Percentiles rank a stretch among this genome's conserved stretches.
These are phyloP conservation scores for Drosophila pallidifrons DNA, from an alignment of 1,140 invertebrate genomes.

Conservation along the genomic window DNA sequence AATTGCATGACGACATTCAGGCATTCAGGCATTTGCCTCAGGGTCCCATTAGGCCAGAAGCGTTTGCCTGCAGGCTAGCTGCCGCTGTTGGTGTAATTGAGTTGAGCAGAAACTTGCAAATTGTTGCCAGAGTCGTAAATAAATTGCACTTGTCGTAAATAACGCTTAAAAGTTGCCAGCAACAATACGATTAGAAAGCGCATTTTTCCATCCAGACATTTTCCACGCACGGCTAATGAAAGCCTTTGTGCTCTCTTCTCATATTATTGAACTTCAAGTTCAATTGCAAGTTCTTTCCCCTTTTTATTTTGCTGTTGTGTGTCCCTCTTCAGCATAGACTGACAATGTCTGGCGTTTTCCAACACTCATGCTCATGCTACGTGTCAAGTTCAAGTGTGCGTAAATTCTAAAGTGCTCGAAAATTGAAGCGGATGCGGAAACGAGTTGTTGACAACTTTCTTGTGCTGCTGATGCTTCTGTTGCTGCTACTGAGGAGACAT, in stretches of 20 bases:
- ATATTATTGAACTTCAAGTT: conserved; percentile 13
- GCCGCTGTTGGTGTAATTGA: conserved; percentile 58
- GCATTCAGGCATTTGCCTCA: conserved; percentile 31
- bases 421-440: conserved; percentile 36
- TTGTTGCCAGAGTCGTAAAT: conserved; percentile 40
- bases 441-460: conserved; percentile 35
- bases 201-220: conserved; percentile 28
- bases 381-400: conserved; percentile 61
- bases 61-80: conserved; percentile 1
- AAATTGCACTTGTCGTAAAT: conserved; percentile 64
- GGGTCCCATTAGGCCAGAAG: conserved; percentile 42
- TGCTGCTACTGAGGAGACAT: neutral
- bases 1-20: conserved; percentile 49
- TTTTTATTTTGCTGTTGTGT: neutral
- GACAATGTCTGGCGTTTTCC: conserved; percentile 49
- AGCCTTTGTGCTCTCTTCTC: conserved; percentile 2
- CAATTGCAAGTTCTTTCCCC: neutral
- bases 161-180: conserved; percentile 49
- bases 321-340: neutral
- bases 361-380: conserved; percentile 48
- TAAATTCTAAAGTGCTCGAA: conserved; percentile 30
- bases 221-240: conserved; percentile 32
- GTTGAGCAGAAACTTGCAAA: conserved; percentile 65
- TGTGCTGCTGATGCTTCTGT: neutral
- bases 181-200: conserved; percentile 2